These are phyloP conservation scores for Australoheros scitulus DNA, from an alignment of 2,113 vertebrate genomes.

Conservation along the genomic window DNA sequence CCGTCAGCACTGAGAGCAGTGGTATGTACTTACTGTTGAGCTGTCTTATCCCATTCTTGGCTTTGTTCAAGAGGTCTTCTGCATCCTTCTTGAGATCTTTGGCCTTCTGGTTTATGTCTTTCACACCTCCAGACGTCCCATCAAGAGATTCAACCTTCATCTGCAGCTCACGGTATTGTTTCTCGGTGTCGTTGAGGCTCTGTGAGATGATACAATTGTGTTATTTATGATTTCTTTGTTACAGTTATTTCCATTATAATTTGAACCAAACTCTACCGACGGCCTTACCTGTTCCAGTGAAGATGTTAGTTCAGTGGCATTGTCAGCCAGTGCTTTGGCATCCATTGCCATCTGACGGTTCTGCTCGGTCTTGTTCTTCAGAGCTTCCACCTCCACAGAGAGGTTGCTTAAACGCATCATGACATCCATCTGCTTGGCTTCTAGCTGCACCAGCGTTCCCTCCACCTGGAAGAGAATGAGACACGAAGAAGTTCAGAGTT, in stretches of 20 bases:
- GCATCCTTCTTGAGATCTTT: slow-evolving; percentile 77
- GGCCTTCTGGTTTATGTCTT: slow-evolving; percentile 67
- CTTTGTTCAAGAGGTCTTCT: slow-evolving; percentile 79
- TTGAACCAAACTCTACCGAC: not conserved
- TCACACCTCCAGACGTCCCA: slow-evolving; percentile 43
- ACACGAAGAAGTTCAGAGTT: not conserved
- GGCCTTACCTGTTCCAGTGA: slow-evolving; percentile 68
- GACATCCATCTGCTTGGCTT: slow-evolving; percentile 72
- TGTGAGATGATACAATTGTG: slow-evolving; percentile 30
- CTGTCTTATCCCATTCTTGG: slow-evolving; percentile 74
- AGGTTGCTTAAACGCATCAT: slow-evolving; percentile 79
- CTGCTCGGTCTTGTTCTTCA: slow-evolving; percentile 72
- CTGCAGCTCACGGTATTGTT: slow-evolving; percentile 74
- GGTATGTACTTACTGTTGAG: slow-evolving; percentile 78
- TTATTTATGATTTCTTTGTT: not conserved
- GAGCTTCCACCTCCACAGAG: slow-evolving; percentile 59
- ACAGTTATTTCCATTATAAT: not conserved
- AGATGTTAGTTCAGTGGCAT: slow-evolving; percentile 63
- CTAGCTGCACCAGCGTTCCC: slow-evolving; percentile 66
- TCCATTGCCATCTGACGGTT: slow-evolving; percentile 73
- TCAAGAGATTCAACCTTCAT: slow-evolving; percentile 70
- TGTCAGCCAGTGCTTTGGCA: slow-evolving; percentile 69
- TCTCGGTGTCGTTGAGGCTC: slow-evolving; percentile 80
- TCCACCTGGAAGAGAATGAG: slow-evolving; percentile 63
- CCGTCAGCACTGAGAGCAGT: not conserved